phyloP scores from a whole-genome alignment of 53 echinoderm and acorn worm genomes.

The Temnopleurus reevesii region DNA sequence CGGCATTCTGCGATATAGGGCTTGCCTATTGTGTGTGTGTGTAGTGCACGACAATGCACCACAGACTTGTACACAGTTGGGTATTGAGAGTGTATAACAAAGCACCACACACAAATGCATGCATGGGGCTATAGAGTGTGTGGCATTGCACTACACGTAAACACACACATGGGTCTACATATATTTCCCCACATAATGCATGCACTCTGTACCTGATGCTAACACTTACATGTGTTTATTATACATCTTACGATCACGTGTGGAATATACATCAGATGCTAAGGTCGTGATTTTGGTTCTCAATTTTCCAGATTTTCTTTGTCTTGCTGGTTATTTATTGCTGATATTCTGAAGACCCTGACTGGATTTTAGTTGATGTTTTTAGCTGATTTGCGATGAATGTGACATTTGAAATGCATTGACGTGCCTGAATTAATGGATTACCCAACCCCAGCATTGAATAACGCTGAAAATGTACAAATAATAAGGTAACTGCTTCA shows the following conservation, averaged over 20 bases:
- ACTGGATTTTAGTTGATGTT: background rate
- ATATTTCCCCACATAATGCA: background rate
- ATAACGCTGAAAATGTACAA: background rate
- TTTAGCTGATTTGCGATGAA: background rate
- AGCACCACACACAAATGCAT: background rate
- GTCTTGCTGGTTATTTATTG: background rate
- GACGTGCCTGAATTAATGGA: background rate
- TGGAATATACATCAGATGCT: background rate
- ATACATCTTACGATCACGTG: background rate
- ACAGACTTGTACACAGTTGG: too few relatives aligned
- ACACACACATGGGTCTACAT: background rate
- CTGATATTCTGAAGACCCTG: background rate
- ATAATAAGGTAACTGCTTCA: background rate
- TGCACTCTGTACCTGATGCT: background rate
- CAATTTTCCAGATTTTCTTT: background rate
- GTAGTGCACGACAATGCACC: too few relatives aligned
- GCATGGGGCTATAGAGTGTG: too few relatives aligned
- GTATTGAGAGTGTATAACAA: too few relatives aligned
- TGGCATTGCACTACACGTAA: too few relatives aligned
- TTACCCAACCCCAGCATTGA: background rate
- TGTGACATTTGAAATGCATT: background rate
- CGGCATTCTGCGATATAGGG: background rate
- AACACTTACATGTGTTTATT: background rate
- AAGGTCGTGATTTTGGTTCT: background rate
- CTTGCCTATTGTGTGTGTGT: background rate